phyloP scores from a whole-genome alignment of 2,888 invertebrate species.

The Stegana nigrithorax region DNA sequence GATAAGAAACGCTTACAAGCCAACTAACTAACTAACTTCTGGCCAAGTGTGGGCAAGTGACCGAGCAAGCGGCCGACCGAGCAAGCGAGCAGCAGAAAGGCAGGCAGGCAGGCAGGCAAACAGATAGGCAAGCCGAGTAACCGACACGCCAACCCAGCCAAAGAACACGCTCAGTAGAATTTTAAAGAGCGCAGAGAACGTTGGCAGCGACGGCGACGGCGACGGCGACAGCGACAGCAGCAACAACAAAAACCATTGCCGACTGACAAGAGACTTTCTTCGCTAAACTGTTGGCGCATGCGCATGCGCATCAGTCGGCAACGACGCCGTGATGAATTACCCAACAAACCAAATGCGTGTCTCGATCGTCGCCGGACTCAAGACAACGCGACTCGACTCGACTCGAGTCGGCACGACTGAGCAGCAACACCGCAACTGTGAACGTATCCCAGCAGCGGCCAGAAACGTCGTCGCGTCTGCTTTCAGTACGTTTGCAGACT shows the following conservation, averaged over 20 bases:
- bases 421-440: too few species aligned
- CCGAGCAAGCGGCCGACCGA: background rate
- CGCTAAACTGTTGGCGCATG: constrained; percentile 36
- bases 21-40: background rate
- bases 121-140: background rate
- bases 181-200: constrained; percentile 10
- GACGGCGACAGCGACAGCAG: constrained; percentile 3
- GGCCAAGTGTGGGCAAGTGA: background rate
- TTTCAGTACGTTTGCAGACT: constrained; percentile 59
- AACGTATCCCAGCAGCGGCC: constrained; percentile 25
- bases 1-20: background rate
- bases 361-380: background rate
- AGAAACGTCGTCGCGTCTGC: constrained; percentile 27
- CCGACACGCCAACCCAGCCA: background rate
- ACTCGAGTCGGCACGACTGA: constrained; percentile 34
- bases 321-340: background rate
- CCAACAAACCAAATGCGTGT: constrained; percentile 29
- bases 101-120: too few species aligned
- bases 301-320: constrained; percentile 39
- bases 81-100: too few species aligned
- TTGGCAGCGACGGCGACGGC: background rate
- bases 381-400: too few species aligned
- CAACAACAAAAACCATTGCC: background rate
- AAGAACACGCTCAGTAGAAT: constrained; percentile 2
- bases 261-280: constrained; percentile 27